Base-by-base conservation (phyloP, 2,888 invertebrate species). In the Adela reaumurella region DNA sequence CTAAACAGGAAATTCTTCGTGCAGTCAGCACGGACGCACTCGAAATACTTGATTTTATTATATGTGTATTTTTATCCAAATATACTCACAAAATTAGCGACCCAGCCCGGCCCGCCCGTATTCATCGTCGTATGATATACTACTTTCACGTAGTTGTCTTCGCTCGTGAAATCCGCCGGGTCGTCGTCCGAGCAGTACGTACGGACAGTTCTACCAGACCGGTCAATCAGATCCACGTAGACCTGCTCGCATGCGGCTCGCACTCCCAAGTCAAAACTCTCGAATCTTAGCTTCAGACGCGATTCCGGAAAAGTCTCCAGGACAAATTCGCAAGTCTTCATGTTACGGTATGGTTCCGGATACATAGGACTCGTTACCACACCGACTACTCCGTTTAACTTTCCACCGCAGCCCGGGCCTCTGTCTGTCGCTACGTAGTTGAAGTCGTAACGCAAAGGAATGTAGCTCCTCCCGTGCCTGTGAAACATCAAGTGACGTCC, bases 21-120 rank as follows among this genome's bases (percentile, higher is more conserved):
- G n/a, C n/a, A n/a, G n/a, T n/a, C n/a, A n/a, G n/a, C n/a, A n/a
- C n/a, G n/a, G n/a, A n/a, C n/a, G n/a, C n/a, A n/a, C n/a, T n/a
- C n/a, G n/a, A n/a, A n/a, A n/a, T n/a, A n/a, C n/a, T n/a, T n/a
- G n/a, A n/a, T n/a, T n/a, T n/a, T n/a, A n/a, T n/a, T n/a, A n/a
- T n/a, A n/a, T n/a, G n/a, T n/a, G n/a, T n/a, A 16, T 16, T 42
- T 8, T 6, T 8, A 4, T 8, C 4, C n/a, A 14, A 14, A 14
- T 16, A 42, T 6, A 8, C 50, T 70, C 11, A 66, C 53, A 54
- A 76, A 78, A 24, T 65, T 61, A 2, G 81, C 79, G 2, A 78
- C 60, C 87, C 89, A 92, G 17, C 92, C 92, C 1, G 81, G 80
- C 8, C 90, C 91, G 18, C 83, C 83, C 58, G 88, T 90, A 57